Evolutionary conservation across 2,888 invertebrate species (phyloP).

Genomic region (Amiota mariae): DNA sequence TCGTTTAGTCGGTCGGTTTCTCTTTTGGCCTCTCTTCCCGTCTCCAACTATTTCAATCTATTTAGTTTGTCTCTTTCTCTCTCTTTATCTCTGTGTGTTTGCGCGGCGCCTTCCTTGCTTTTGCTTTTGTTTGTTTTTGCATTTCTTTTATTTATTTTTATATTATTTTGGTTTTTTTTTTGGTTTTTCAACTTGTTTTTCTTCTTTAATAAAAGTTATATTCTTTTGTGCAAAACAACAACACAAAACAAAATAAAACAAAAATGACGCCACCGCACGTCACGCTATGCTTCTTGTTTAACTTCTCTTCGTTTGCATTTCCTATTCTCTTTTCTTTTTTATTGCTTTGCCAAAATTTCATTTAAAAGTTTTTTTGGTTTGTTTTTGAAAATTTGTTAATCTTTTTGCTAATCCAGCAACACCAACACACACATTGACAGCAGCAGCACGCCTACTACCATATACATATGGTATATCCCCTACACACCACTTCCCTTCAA

Average conservation of each 20-base stretch:
- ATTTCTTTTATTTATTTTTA: no score
- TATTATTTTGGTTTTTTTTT: slow-evolving; percentile 9
- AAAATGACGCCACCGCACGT: no score
- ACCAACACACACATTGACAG: neutral
- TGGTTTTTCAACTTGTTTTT: slow-evolving; percentile 21
- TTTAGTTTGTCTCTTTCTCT: neutral
- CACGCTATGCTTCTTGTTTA: no score
- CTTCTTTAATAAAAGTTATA: no score
- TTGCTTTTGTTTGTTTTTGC: neutral
- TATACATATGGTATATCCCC: no score
- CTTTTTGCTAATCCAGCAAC: neutral
- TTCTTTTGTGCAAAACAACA: slow-evolving; percentile 28
- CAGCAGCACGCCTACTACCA: neutral
- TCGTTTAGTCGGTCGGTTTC: neutral
- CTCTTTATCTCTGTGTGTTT: no score
- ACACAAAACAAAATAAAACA: slow-evolving; percentile 30
- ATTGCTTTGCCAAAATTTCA: slow-evolving; percentile 30
- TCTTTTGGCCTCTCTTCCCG: slow-evolving; percentile 8
- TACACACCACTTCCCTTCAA: no score
- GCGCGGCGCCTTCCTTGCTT: no score
- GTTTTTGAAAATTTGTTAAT: no score
- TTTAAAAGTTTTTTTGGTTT: no score
- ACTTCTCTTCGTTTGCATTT: no score
- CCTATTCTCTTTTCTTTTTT: neutral
- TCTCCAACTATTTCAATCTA: no score